phyloP scores from a whole-genome alignment of 2,888 invertebrate genomes.

The Plebejus melissa region DNA sequence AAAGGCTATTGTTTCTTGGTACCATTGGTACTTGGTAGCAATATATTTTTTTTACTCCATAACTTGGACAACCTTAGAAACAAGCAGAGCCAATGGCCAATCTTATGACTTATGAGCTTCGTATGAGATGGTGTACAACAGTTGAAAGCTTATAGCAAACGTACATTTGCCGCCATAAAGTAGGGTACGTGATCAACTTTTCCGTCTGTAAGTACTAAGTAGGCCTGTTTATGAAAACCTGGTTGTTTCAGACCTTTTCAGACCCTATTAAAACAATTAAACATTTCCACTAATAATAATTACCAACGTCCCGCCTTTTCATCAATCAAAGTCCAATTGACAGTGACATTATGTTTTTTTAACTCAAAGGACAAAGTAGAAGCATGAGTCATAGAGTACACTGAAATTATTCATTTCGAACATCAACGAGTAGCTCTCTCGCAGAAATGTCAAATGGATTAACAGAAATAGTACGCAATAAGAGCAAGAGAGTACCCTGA shows the following conservation, averaged over 20 bases:
- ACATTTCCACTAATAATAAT: no score
- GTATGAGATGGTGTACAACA: no score
- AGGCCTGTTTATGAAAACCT: no score
- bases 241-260: no score
- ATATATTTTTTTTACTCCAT: no score
- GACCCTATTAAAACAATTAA: no score
- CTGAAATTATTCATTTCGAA: conserved; percentile 14
- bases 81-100: no score
- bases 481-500: conserved; percentile 35
- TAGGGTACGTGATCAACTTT: background rate
- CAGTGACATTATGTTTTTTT: conserved; percentile 4
- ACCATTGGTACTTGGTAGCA: no score
- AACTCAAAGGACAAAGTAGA: background rate
- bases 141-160: no score
- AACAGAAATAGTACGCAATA: conserved; percentile 38
- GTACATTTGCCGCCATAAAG: background rate
- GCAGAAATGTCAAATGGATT: conserved; percentile 31
- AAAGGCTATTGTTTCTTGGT: no score
- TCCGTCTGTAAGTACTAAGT: background rate
- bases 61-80: no score
- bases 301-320: background rate
- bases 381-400: background rate
- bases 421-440: background rate
- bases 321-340: background rate
- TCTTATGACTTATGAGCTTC: no score